Conservation (phyloP, 2,888 invertebrate species). For the Barypeithes pellucidus region DNA sequence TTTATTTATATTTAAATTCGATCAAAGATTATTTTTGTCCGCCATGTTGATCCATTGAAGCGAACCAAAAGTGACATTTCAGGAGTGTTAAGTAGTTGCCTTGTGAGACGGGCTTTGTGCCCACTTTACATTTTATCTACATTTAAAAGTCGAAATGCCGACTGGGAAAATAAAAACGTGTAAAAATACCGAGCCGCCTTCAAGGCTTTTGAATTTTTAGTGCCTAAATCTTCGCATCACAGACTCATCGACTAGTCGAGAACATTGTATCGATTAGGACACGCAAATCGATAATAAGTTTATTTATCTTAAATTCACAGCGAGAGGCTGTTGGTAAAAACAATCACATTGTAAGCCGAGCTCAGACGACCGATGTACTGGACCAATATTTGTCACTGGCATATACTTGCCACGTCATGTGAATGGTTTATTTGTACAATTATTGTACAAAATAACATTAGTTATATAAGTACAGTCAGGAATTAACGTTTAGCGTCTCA, state of each 20-base stretch:
- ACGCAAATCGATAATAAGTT: neutral
- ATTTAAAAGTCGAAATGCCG: conserved; percentile 46
- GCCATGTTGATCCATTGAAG: neutral
- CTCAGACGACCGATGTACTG: too few species aligned
- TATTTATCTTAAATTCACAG: too few species aligned
- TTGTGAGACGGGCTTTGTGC: conserved; percentile 34
- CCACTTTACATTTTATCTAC: conserved; percentile 48
- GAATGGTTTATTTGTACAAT: too few species aligned
- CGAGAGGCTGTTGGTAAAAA: too few species aligned
- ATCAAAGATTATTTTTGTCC: neutral
- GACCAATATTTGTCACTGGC: too few species aligned
- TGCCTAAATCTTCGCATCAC: conserved; percentile 30
- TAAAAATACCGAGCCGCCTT: conserved; percentile 56
- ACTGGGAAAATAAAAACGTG: conserved; percentile 56
- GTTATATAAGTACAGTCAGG: too few species aligned
- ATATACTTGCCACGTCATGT: too few species aligned
- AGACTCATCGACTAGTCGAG: neutral
- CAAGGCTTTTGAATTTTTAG: conserved; percentile 56
- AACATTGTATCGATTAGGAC: conserved; percentile 4
- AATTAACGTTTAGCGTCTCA: too few species aligned
- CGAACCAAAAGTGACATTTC: conserved; percentile 26
- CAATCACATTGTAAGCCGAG: too few species aligned
- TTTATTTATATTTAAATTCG: too few species aligned
- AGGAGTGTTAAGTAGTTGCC: conserved; percentile 42
- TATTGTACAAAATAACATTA: too few species aligned